Evolutionary conservation across 2,113 vertebrate genomes (phyloP), one percentile per base, ranked within the genome.

Genomic region (Trichechus manatus): DNA sequence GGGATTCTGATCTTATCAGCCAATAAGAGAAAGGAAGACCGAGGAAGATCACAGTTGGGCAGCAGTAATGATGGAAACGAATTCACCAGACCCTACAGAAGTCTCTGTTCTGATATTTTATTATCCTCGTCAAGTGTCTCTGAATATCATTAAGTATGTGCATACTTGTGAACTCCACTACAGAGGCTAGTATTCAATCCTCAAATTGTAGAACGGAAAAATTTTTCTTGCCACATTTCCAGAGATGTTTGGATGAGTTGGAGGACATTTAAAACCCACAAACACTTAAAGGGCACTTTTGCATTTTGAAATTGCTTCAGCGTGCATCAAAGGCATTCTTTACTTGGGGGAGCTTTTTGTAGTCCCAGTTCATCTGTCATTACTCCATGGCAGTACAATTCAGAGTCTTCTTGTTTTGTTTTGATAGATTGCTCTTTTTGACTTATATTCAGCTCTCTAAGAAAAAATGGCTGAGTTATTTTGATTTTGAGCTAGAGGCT

Each of bases 391-490:
- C 68, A 95, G 82, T 63, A 75, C 85, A 36, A 95, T 87, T 95
- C 96, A 85, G 87, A 91, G n/a, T 88, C 88, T 80, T 94, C 87
- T 93, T 95, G 75, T 88, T 96, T 95, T 97, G 64, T 96, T 95
- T 97, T 94, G 96, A 97, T 85, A 94, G 97, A 97, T 95, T 87
- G 74, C 11, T 95, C 92, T 91, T 96, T 96, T 93, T 84, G 44
- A 96, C 90, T 97, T 94, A 89, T 93, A 80, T 97, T 93, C 79
- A 85, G 78, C 93, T 91, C 77, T 61, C 0, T 81, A 81, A 89
- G 89, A 87, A 75, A 89, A 74, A 90, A 75, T 68, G 39, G 64
- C 50, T 31, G 68, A 85, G 80, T 95, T 96, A 94, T 82, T 96
- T 92, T 93, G 80, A 82, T 87, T 64, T 75, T 74, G 53, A 81